Evolutionary conservation across 2,888 invertebrate genomes (phyloP), one percentile per base, ranked within the genome.

Genomic region (Clanis bilineata): DNA sequence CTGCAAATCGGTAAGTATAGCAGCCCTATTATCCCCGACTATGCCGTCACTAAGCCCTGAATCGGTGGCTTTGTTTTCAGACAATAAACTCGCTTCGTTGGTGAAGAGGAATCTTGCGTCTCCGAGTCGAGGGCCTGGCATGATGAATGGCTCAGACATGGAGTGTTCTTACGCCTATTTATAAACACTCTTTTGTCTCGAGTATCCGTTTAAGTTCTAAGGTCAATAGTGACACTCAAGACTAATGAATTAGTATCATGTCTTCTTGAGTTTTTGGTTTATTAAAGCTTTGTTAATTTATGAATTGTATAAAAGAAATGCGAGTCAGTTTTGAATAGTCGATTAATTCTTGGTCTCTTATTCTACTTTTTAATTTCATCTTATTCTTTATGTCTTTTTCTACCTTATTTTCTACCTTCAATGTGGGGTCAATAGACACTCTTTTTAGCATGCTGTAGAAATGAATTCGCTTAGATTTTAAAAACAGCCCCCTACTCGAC

Each of bases 61-160:
- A 79, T 79, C 74, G 70, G 71, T 74, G 82, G 77, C 86, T 85
- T 90, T 90, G 89, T 90, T 89, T 88, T 82, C 80, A 82, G 79
- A 86, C 84, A 86, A 85, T 86, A 82, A 83, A 84, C 83, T 79
- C 69, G 79, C 83, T 85, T 85, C 86, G 85, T 85, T 77, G 73
- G 77, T 83, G 78, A 80, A 86, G 82, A 77, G 80, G 77, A 77
- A 77, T 80, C 76, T 75, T 70, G 61, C 60, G 60, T 72, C 70
- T 71, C 64, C 54, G 67, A 76, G 76, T 79, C 73, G 68, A 80
- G 77, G 70, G 68, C 59, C 67, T 66, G 72, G 68, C 71, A 80
- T 84, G 82, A 85, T 82, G 82, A 83, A 85, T 86, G 80, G 79
- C 69, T 67, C 70, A 75, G 82, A 79, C 81, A 68, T 80, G 66